Evolutionary conservation across 2,797 vertebrate species (phyloP).

Genomic region (Coranthus polyacanthus): DNA sequence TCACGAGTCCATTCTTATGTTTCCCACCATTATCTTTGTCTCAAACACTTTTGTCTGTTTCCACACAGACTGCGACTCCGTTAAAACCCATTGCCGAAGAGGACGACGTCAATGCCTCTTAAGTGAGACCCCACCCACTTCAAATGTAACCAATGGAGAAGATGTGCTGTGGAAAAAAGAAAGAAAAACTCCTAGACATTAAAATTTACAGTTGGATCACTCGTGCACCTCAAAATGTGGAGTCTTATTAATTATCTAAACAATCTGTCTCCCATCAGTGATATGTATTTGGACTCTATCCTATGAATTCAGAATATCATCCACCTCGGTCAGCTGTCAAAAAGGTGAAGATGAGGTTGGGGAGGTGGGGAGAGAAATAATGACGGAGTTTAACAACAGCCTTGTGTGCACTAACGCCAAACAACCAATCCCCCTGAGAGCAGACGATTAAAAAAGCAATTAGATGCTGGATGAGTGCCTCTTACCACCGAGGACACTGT

Average conservation of each 20-base stretch:
- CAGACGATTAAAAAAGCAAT: slow-evolving; percentile 58
- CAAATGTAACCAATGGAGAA: slow-evolving; percentile 75
- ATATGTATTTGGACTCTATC: slow-evolving; percentile 13
- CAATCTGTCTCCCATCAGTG: slow-evolving; percentile 13
- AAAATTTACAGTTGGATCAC: slow-evolving; percentile 6
- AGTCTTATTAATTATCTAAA: slow-evolving; percentile 19
- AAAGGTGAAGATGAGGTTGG: background rate
- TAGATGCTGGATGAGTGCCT: slow-evolving; percentile 41
- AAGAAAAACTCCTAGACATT: slow-evolving; percentile 16
- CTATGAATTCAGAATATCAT: slow-evolving; percentile 28
- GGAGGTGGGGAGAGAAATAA: slow-evolving; percentile 11
- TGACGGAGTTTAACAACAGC: slow-evolving; percentile 24
- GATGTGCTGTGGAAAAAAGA: slow-evolving; percentile 48
- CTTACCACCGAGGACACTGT: slow-evolving; percentile 3
- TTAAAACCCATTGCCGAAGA: slow-evolving; percentile 52
- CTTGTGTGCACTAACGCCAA: slow-evolving; percentile 27
- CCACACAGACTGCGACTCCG: slow-evolving; percentile 44
- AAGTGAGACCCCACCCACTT: slow-evolving; percentile 84
- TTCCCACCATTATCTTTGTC: slow-evolving; percentile 7
- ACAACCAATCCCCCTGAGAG: slow-evolving; percentile 24
- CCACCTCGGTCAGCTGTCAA: slow-evolving; percentile 36
- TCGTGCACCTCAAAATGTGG: background rate
- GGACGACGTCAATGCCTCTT: slow-evolving; percentile 61
- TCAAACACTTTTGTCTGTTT: slow-evolving; percentile 55
- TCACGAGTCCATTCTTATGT: slow-evolving; percentile 13